Conservation (phyloP, 1,140 invertebrate species). For the Dendrolimus kikuchii region DNA sequence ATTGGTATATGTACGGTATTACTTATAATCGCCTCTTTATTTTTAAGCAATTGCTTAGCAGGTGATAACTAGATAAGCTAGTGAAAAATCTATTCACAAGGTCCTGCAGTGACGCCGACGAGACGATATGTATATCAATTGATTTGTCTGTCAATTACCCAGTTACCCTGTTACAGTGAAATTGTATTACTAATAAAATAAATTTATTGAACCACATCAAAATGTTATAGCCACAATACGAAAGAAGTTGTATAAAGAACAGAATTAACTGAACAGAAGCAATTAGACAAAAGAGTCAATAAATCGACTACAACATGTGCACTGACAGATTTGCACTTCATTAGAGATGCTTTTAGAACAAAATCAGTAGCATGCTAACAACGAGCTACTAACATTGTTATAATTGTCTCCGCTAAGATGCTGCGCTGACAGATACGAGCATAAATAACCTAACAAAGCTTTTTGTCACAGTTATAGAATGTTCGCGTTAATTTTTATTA, state of each 20-base stretch:
- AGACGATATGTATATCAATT: too few relatives aligned
- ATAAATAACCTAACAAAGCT: constrained; percentile 47
- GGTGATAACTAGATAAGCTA: too few relatives aligned
- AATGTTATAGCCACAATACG: not conserved
- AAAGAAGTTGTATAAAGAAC: constrained; percentile 15
- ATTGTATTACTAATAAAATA: too few relatives aligned
- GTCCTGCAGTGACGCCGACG: too few relatives aligned
- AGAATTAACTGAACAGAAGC: constrained; percentile 24
- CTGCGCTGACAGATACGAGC: constrained; percentile 37
- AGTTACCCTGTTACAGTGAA: too few relatives aligned
- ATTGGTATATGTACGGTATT: too few relatives aligned
- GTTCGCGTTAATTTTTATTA: too few relatives aligned
- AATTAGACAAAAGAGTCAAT: constrained; percentile 27
- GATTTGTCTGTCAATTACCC: too few relatives aligned
- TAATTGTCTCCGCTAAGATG: constrained; percentile 49
- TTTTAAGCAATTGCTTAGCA: too few relatives aligned
- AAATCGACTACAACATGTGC: constrained; percentile 37
- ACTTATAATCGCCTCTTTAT: too few relatives aligned
- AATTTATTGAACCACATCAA: too few relatives aligned
- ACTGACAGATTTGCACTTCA: constrained; percentile 55
- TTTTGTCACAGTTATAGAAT: constrained; percentile 6
- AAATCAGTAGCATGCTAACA: constrained; percentile 1
- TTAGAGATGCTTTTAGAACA: constrained; percentile 36
- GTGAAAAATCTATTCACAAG: too few relatives aligned
- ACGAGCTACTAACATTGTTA: constrained; percentile 44